phyloP scores from a whole-genome alignment of 2,797 vertebrate genomes.

The Prionace glauca region DNA sequence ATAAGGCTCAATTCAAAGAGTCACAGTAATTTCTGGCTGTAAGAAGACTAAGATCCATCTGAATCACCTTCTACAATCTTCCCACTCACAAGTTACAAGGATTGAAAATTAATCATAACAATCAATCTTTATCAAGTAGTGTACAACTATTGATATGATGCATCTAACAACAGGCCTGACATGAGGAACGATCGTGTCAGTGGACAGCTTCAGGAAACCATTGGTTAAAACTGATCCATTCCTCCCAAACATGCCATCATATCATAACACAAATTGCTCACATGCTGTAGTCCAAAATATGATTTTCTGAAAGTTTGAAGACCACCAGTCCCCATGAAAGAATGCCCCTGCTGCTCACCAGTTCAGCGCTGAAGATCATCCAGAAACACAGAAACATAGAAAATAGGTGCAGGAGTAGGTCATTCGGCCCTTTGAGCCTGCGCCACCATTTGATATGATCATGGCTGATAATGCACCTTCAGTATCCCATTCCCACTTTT shows the following conservation, averaged over 20 bases:
- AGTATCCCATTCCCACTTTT: no score
- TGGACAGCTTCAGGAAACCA: neutral
- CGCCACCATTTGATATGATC: no score
- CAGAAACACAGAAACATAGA: neutral
- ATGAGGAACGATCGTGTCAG: neutral
- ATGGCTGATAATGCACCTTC: no score
- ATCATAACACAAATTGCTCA: neutral
- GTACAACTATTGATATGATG: neutral
- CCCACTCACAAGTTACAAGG: no score
- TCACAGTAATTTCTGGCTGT: no score
- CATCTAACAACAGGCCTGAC: no score
- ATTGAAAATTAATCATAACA: no score
- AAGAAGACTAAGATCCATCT: no score
- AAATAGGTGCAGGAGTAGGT: no score
- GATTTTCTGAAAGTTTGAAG: neutral
- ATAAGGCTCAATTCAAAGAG: no score
- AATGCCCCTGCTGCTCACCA: neutral
- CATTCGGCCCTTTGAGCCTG: no score
- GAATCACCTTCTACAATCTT: no score
- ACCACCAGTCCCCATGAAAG: neutral
- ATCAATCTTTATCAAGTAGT: neutral
- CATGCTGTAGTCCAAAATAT: neutral
- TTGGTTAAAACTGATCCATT: neutral
- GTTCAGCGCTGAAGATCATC: neutral
- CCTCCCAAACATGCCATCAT: neutral